phyloP scores from a whole-genome alignment of 2,888 invertebrate genomes.

The Quadriops clusia region DNA sequence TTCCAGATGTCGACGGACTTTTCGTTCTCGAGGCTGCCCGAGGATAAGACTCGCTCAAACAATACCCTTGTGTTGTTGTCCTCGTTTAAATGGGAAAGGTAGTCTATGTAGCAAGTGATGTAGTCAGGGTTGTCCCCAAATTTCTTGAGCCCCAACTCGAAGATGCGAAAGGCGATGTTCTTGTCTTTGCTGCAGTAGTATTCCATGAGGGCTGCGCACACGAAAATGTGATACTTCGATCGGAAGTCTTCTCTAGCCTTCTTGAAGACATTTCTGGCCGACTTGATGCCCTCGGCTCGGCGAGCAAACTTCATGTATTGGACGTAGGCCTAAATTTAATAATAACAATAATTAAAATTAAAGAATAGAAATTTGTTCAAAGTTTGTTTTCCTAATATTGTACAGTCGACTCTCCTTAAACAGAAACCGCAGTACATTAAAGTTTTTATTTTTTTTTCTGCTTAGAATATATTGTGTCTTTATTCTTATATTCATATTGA shows the following conservation, averaged over 20 bases:
- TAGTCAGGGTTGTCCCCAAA: conserved; percentile 93
- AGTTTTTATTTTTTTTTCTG: no score
- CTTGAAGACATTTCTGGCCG: conserved; percentile 90
- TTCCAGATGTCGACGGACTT: conserved; percentile 98
- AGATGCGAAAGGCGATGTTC: conserved; percentile 91
- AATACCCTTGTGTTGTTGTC: conserved; percentile 99
- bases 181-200: conserved; percentile 98
- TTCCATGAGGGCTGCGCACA: conserved; percentile 96
- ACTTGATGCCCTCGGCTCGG: conserved; percentile 94
- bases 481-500: no score
- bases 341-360: no score
- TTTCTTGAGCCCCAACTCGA: conserved; percentile 94
- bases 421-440: no score
- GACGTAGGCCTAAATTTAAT: conserved; percentile 75
- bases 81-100: conserved; percentile 95
- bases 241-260: conserved; percentile 82
- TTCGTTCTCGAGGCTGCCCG: conserved; percentile 80
- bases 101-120: conserved; percentile 91
- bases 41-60: conserved; percentile 91
- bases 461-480: no score
- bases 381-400: no score
- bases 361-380: no score
- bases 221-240: conserved; percentile 85
- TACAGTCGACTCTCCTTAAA: no score
- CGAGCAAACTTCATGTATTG: conserved; percentile 99